Evolutionary conservation across 2,113 vertebrate species (phyloP), one percentile per base, ranked within the genome.

Genomic region (Rutilus rutilus): DNA sequence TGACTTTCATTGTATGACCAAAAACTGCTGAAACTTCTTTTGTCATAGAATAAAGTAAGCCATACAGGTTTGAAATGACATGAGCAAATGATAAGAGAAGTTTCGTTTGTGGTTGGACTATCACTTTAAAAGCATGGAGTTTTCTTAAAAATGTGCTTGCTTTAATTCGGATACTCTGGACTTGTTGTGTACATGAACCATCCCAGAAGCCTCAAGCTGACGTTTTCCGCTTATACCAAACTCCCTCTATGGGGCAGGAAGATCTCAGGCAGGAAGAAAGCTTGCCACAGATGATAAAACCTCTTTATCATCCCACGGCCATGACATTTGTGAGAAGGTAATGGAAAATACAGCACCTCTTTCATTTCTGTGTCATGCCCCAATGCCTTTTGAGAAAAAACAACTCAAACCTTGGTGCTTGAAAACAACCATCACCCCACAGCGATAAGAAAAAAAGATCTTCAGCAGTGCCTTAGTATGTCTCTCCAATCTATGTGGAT

Each of bases 331-430:
- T 19, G 42, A 78, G 80, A 84, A 87, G 82, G 87, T 87, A 82
- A 87, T 90, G 86, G 89, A 89, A 90, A 89, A 84, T 67, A 12
- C 57, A 30, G 45, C 78, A 50, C 36, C 54, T 67, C 50, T 75
- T 50, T 62, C 50, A 30, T 25, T 77, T 42, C 5, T 57, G 52
- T 73, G 60, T 73, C 88, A 69, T 62, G 64, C 71, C 6, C 23
- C 21, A 33, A 69, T 59, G 60, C 87, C 75, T 88, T 33, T 27
- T 74, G 60, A 83, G 82, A 83, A 78, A n/a, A 21, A 82, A 42
- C 25, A 54, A 78, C 36, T 78, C 30, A 76, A 87, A 80, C 2
- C 21, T 30, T 47, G 76, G 82, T 65, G 85, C 87, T 78, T 88
- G 76, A 79, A 88, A 89, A 67, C 59, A 81, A 65, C 7, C 50